These are phyloP conservation scores for Pitta sordida DNA, from an alignment of 2,113 vertebrate species.

Conservation along the genomic window DNA sequence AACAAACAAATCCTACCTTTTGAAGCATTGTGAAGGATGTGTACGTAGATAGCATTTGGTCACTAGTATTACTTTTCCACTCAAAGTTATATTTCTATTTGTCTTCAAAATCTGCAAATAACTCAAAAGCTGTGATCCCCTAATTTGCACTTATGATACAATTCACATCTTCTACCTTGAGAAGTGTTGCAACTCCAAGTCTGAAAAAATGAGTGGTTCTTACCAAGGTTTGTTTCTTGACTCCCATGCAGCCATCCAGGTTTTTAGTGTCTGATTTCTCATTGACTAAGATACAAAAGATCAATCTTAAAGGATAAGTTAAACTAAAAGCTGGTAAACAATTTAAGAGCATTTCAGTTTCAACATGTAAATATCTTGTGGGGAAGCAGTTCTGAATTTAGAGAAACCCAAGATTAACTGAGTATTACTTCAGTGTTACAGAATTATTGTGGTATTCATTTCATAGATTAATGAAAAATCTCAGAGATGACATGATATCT, in stretches of 20 bases:
- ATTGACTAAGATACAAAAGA: background rate
- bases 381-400: background rate
- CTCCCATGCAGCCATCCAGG: background rate
- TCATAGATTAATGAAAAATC: background rate
- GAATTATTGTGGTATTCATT: background rate
- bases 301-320: background rate
- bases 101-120: background rate
- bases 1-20: background rate
- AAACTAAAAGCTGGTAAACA: background rate
- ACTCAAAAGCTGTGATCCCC: background rate
- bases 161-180: background rate
- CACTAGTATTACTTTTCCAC: background rate
- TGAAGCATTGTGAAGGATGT: background rate
- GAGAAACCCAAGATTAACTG: background rate
- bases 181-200: background rate
- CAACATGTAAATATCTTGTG: background rate
- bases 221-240: background rate
- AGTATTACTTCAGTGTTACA: background rate
- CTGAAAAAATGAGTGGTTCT: background rate
- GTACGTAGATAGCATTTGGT: background rate
- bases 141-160: background rate
- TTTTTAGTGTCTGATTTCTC: background rate
- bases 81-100: background rate
- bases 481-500: background rate
- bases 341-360: background rate